phyloP scores from a whole-genome alignment of 2,797 vertebrate genomes.

The Tangara arthus region DNA sequence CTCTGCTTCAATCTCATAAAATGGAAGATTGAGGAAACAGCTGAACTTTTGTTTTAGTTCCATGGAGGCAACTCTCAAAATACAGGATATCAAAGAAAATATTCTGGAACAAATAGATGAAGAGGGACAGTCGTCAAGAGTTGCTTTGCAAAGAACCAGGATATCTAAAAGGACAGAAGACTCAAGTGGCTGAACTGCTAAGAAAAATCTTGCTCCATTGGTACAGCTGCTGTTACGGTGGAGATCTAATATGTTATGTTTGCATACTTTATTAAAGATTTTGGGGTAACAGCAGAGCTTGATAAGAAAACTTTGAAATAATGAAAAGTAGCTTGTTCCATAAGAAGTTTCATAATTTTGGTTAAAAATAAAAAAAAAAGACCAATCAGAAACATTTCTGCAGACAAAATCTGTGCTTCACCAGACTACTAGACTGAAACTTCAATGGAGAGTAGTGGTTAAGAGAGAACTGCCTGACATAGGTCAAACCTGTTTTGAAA shows the following conservation, averaged over 20 bases:
- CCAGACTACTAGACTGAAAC: background rate
- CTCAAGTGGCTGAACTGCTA: background rate
- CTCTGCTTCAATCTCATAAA: background rate
- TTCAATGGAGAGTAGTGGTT: background rate
- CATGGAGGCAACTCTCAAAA: constrained; percentile 8
- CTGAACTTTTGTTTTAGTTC: background rate
- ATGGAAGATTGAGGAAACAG: background rate
- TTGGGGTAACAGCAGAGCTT: background rate
- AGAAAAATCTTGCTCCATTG: background rate
- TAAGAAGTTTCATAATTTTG: background rate
- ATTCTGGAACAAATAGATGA: constrained; percentile 7
- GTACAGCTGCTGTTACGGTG: background rate
- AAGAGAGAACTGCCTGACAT: background rate
- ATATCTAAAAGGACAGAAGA: constrained; percentile 39
- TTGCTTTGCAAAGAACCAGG: background rate
- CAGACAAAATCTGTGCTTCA: background rate
- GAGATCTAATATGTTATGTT: background rate
- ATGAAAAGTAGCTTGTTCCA: background rate
- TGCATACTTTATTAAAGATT: background rate
- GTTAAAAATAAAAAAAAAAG: background rate
- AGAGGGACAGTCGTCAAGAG: constrained; percentile 1
- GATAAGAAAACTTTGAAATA: background rate
- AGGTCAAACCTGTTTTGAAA: background rate
- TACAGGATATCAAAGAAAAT: background rate
- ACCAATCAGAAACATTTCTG: background rate